These are phyloP conservation scores for Scophthalmus maximus DNA, from an alignment of 2,113 vertebrate species.

Conservation along the genomic window DNA sequence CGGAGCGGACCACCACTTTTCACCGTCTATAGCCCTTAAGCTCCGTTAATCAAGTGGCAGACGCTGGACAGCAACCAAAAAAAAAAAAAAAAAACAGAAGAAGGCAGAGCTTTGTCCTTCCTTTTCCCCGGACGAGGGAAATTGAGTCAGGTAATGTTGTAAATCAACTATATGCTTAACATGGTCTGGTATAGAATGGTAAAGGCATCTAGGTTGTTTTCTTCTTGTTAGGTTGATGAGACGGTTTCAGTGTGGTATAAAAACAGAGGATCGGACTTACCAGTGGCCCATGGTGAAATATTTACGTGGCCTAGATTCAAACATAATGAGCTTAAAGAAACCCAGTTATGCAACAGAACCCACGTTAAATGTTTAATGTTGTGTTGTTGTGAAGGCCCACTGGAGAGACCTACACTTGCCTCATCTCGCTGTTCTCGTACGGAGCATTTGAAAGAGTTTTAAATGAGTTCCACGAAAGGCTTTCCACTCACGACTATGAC, in stretches of 20 bases:
- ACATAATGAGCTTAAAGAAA: constrained; percentile 75
- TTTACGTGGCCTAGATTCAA: constrained; percentile 80
- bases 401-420: constrained; percentile 30
- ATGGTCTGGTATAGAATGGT: constrained; percentile 32
- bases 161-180: constrained; percentile 26
- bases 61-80: constrained; percentile 10
- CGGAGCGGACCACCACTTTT: constrained; percentile 2
- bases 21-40: constrained; percentile 1
- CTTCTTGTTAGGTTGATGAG: constrained; percentile 4
- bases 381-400: constrained; percentile 66
- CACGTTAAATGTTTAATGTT: constrained; percentile 73
- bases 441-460: constrained; percentile 20
- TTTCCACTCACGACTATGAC: neutral
- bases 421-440: constrained; percentile 16
- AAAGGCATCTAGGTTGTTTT: constrained; percentile 18
- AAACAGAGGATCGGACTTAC: constrained; percentile 65
- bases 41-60: constrained; percentile 22
- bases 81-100: too few species aligned
- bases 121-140: constrained; percentile 5
- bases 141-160: constrained; percentile 6
- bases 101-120: neutral
- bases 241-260: constrained; percentile 33
- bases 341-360: constrained; percentile 65
- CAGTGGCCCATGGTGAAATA: constrained; percentile 75
- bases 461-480: neutral